Evolutionary conservation across 2,113 vertebrate genomes (phyloP).

Genomic region (Peromyscus maniculatus): DNA sequence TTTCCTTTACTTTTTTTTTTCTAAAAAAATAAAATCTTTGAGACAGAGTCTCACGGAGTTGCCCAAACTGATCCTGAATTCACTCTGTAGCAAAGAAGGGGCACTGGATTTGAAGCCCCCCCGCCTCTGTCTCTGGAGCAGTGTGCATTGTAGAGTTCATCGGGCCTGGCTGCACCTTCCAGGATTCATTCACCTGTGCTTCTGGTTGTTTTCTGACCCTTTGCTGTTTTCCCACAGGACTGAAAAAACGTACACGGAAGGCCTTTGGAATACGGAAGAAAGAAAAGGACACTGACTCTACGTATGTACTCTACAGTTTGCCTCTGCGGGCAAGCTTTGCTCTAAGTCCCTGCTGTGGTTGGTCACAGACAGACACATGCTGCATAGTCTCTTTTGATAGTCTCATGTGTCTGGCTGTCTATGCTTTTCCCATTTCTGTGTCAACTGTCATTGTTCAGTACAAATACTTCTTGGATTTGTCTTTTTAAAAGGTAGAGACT

Average conservation of each 20-base stretch:
- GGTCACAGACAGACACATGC: background rate
- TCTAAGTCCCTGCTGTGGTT: background rate
- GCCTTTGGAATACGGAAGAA: slow-evolving; percentile 98
- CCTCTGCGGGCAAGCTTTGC: background rate
- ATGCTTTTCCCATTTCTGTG: background rate
- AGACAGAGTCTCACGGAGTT: background rate
- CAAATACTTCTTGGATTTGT: background rate
- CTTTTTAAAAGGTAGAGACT: background rate
- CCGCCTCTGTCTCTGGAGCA: background rate
- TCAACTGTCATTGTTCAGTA: background rate
- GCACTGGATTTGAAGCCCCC: background rate
- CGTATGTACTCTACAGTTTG: slow-evolving; percentile 88
- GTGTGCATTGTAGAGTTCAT: no score
- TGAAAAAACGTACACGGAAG: slow-evolving; percentile 99
- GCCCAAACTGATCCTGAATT: background rate
- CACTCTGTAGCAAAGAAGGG: background rate
- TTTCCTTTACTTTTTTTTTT: background rate
- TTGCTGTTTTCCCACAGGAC: slow-evolving; percentile 88
- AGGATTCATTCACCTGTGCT: background rate
- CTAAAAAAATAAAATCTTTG: background rate
- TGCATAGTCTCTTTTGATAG: background rate
- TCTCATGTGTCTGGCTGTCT: background rate
- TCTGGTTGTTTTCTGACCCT: background rate
- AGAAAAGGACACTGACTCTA: slow-evolving; percentile 97
- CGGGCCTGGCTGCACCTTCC: background rate